These are phyloP conservation scores for Pseudorhiza aurosa DNA, from an alignment of 30 jellyfish, hydroid and myxozoan species.

Conservation along the genomic window DNA sequence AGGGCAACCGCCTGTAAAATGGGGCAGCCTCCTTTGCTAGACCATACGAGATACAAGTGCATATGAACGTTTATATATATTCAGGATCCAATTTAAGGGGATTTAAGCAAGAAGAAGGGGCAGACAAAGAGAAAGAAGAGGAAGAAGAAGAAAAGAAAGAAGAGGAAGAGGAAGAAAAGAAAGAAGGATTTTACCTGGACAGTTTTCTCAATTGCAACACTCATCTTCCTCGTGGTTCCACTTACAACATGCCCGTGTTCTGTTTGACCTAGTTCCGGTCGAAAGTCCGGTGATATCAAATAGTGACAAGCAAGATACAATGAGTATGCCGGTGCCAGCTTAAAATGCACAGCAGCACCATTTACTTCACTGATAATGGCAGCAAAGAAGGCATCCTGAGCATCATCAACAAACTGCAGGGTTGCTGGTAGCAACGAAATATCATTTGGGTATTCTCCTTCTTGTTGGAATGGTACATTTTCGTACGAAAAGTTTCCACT, in stretches of 20 bases:
- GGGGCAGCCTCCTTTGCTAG: too few species aligned
- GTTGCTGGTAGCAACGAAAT: conserved; percentile 88
- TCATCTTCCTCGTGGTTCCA: conserved; percentile 77
- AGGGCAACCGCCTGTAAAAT: too few species aligned
- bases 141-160: too few species aligned
- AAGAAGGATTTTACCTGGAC: conserved; percentile 69
- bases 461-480: conserved; percentile 22
- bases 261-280: conserved; percentile 85
- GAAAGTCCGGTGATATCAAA: conserved; percentile 75
- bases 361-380: conserved; percentile 95
- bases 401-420: conserved; percentile 87
- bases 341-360: conserved; percentile 97
- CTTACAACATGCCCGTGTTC: conserved; percentile 81
- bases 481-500: background rate
- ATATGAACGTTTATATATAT: too few species aligned
- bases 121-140: too few species aligned
- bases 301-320: conserved; percentile 94
- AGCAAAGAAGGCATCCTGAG: conserved; percentile 97
- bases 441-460: conserved; percentile 34
- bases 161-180: too few species aligned
- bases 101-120: too few species aligned
- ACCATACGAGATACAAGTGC: too few species aligned
- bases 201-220: conserved; percentile 83
- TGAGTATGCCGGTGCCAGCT: conserved; percentile 99
- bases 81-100: too few species aligned